These are phyloP conservation scores for Piprites chloris DNA, from an alignment of 2,113 vertebrate genomes.

Conservation along the genomic window DNA sequence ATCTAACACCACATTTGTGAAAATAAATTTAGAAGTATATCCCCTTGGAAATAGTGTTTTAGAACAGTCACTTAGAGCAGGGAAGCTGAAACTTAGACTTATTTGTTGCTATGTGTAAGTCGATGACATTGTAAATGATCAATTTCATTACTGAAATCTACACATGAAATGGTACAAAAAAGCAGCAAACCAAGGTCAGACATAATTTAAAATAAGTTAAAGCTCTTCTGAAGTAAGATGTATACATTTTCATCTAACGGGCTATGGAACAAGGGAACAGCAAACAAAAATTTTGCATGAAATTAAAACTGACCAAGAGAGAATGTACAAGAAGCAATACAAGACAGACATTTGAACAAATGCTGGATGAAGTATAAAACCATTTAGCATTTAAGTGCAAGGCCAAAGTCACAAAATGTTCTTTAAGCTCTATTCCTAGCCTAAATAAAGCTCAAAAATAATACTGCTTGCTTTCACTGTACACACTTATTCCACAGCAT, in stretches of 20 bases:
- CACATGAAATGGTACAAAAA: not conserved
- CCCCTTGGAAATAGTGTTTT: conserved; percentile 29
- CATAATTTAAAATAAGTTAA: not conserved
- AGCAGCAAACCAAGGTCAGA: not conserved
- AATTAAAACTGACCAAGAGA: not conserved
- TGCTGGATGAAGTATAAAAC: conserved; percentile 28
- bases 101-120: conserved; percentile 18
- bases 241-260: not conserved
- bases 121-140: not conserved
- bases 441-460: conserved; percentile 49
- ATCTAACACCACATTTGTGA: conserved; percentile 30
- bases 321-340: not conserved
- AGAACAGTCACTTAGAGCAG: conserved; percentile 21
- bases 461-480: conserved; percentile 18
- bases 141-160: not conserved
- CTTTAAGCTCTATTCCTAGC: conserved; percentile 33
- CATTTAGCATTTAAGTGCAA: conserved; percentile 27
- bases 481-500: conserved; percentile 34
- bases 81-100: not conserved
- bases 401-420: conserved; percentile 17
- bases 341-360: conserved; percentile 13
- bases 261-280: not conserved
- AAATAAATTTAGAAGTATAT: conserved; percentile 40
- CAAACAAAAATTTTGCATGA: not conserved
- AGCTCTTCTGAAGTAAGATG: not conserved